phyloP scores from a whole-genome alignment of 2,888 invertebrate genomes.

The Catocala sponsa region DNA sequence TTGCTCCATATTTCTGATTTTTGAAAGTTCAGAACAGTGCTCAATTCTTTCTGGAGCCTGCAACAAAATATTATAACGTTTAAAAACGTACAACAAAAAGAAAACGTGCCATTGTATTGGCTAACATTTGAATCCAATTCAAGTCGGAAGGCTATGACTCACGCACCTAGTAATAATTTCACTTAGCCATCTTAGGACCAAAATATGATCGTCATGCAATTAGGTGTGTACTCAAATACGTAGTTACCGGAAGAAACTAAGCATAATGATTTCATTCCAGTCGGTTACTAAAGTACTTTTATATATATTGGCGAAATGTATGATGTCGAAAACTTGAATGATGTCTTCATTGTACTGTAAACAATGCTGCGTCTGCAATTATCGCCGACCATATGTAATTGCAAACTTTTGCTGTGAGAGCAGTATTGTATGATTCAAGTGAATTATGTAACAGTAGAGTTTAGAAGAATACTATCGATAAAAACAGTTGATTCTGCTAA shows the following conservation, averaged over 20 bases:
- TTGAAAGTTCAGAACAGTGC: constrained; percentile 73
- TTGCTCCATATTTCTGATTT: constrained; percentile 64
- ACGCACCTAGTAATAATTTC: constrained; percentile 60
- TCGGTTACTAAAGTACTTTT: neutral
- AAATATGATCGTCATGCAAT: constrained; percentile 47
- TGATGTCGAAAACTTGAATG: constrained; percentile 21
- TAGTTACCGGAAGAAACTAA: neutral
- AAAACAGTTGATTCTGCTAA: constrained; percentile 49
- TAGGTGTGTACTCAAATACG: constrained; percentile 1
- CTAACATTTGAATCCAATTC: constrained; percentile 60
- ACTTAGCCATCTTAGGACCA: constrained; percentile 57
- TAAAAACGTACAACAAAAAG: constrained; percentile 45
- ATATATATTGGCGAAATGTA: neutral
- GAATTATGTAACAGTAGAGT: constrained; percentile 53
- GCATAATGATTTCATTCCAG: neutral
- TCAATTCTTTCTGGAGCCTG: constrained; percentile 81
- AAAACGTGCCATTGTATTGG: constrained; percentile 47
- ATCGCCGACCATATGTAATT: constrained; percentile 31
- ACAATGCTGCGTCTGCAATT: constrained; percentile 39
- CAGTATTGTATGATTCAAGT: constrained; percentile 35
- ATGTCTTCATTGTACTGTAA: constrained; percentile 24
- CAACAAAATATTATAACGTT: constrained; percentile 57
- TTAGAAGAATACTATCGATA: constrained; percentile 52
- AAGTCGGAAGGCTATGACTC: constrained; percentile 57
- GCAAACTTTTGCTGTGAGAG: constrained; percentile 35